Percentiles rank a stretch among this genome's conserved stretches.
These are phyloP conservation scores for Genyomyrus donnyi DNA, from an alignment of 2,113 vertebrate species.

Conservation along the genomic window DNA sequence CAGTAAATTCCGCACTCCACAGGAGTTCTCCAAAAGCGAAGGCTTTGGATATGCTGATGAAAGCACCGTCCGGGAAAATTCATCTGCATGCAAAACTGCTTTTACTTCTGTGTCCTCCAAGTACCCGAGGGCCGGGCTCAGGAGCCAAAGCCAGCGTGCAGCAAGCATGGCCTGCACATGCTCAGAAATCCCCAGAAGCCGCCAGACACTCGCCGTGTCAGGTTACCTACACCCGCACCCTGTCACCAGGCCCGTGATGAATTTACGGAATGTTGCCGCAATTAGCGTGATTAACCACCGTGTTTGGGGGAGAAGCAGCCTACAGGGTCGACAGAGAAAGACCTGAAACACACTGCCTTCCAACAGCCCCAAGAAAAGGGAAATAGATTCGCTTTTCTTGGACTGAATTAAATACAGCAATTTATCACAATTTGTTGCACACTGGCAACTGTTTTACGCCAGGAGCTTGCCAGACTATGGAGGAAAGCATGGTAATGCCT, in stretches of 20 bases:
- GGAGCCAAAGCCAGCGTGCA: neutral
- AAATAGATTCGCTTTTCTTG: slow-evolving; percentile 5
- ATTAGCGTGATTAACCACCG: neutral
- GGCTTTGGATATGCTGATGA: neutral
- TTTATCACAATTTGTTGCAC: slow-evolving; percentile 3
- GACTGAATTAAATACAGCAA: neutral
- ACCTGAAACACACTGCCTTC: neutral
- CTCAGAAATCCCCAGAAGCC: neutral
- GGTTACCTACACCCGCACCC: neutral
- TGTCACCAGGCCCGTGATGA: neutral
- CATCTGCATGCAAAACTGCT: neutral
- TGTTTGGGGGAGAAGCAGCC: neutral
- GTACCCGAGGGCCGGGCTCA: neutral
- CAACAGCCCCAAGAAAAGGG: neutral
- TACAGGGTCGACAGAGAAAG: neutral
- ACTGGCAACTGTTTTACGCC: neutral
- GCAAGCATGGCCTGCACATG: neutral
- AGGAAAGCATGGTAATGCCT: neutral
- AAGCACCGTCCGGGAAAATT: neutral
- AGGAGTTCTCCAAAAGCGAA: neutral
- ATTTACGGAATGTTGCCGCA: neutral
- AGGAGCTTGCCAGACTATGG: neutral
- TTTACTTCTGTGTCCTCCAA: neutral
- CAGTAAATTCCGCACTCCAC: neutral
- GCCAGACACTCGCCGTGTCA: neutral